These are phyloP conservation scores for Tenthredo amoena DNA, from an alignment of 2,888 invertebrate genomes.

Conservation along the genomic window DNA sequence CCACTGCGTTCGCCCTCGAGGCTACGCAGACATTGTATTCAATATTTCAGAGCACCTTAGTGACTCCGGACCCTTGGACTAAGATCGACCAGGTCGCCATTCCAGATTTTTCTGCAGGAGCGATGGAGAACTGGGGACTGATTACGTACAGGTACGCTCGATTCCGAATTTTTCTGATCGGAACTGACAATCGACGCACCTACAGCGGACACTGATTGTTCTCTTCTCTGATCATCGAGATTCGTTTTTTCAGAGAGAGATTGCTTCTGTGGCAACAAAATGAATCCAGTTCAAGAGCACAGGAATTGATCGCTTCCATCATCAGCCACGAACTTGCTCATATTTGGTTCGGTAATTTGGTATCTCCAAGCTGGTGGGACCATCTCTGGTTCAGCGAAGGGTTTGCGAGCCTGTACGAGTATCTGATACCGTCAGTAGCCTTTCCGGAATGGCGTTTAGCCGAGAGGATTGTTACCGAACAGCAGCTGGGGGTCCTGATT, in stretches of 20 bases:
- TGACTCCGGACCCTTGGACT: constrained; percentile 70
- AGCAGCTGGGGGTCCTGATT: constrained; percentile 72
- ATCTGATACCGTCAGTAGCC: constrained; percentile 60
- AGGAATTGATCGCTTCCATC: constrained; percentile 59
- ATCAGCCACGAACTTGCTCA: constrained; percentile 81
- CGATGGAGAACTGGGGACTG: constrained; percentile 97
- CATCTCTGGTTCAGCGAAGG: constrained; percentile 78
- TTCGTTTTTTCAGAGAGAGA: constrained; percentile 30
- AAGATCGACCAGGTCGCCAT: constrained; percentile 91
- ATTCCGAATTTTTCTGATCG: constrained; percentile 60
- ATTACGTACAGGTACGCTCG: constrained; percentile 84
- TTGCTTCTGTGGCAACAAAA: constrained; percentile 33
- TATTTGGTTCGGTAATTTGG: constrained; percentile 79
- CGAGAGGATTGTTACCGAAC: constrained; percentile 77
- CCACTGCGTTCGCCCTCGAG: constrained; percentile 9
- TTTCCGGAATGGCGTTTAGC: constrained; percentile 76
- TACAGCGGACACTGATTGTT: neutral
- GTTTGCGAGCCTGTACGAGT: constrained; percentile 80
- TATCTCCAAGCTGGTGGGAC: constrained; percentile 75
- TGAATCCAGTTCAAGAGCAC: constrained; percentile 15
- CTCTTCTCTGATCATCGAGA: neutral
- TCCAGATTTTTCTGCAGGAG: constrained; percentile 91
- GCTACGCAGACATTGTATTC: neutral
- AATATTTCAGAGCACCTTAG: neutral
- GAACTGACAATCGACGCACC: constrained; percentile 60